Conservation (phyloP, 2,888 invertebrate genomes). For the Andrena chrysosceles region DNA sequence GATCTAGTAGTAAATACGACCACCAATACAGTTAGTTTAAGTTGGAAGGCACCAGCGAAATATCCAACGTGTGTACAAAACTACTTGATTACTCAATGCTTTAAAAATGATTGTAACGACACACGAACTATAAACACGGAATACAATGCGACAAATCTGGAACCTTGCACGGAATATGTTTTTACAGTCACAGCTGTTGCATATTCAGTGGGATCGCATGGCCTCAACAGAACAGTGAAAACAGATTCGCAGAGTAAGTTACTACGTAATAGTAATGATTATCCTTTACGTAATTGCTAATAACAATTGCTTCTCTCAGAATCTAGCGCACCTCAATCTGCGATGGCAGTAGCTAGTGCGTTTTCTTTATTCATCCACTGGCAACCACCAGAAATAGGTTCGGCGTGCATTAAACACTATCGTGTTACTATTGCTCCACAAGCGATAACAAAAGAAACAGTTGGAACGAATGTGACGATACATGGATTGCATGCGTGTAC, state of each 20-base stretch:
- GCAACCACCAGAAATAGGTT: conserved; percentile 71
- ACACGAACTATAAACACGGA: background rate
- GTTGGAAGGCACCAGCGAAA: conserved; percentile 53
- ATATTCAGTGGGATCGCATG: conserved; percentile 37
- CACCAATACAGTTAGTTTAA: conserved; percentile 34
- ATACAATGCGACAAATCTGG: conserved; percentile 44
- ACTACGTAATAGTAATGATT: background rate
- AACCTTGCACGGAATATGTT: conserved; percentile 52
- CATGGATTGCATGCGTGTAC: conserved; percentile 72
- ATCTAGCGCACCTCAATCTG: conserved; percentile 64
- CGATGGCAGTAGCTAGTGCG: conserved; percentile 59
- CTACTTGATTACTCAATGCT: conserved; percentile 52
- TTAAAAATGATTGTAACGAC: conserved; percentile 31
- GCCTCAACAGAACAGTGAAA: conserved; percentile 49
- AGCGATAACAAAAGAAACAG: conserved; percentile 18
- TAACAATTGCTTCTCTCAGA: conserved; percentile 55
- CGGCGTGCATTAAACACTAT: conserved; percentile 73
- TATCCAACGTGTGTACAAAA: conserved; percentile 48
- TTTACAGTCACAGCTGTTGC: conserved; percentile 53
- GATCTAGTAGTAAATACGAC: conserved; percentile 15
- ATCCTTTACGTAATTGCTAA: background rate
- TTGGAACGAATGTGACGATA: conserved; percentile 62
- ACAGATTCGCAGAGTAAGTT: conserved; percentile 75
- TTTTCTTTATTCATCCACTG: conserved; percentile 71
- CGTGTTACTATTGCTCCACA: conserved; percentile 62